Percentiles rank a stretch among this genome's conserved stretches.
Evolutionary conservation across 2,797 vertebrate species (phyloP).

Genomic region (Lates japonicus): DNA sequence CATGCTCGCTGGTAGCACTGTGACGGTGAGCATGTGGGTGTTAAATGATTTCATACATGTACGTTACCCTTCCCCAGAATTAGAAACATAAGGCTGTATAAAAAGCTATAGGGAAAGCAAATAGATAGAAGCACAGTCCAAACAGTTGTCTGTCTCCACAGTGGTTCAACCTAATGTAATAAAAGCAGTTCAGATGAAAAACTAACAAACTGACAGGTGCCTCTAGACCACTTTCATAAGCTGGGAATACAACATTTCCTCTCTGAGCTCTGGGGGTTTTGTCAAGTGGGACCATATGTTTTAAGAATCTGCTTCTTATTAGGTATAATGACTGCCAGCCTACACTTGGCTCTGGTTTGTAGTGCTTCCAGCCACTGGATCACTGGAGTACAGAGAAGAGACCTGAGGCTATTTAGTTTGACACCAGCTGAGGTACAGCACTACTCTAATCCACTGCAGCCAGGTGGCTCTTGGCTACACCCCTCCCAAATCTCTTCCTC

Average conservation of each 20-base stretch:
- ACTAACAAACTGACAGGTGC: constrained; percentile 83
- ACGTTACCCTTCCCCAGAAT: constrained; percentile 37
- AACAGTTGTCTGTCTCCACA: constrained; percentile 63
- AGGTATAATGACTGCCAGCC: constrained; percentile 75
- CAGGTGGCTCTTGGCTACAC: constrained; percentile 22
- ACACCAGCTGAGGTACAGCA: constrained; percentile 65
- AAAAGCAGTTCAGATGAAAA: constrained; percentile 75
- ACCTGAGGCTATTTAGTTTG: constrained; percentile 47
- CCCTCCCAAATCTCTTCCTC: constrained; percentile 24
- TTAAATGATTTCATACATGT: constrained; percentile 51
- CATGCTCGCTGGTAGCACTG: neutral
- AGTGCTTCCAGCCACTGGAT: constrained; percentile 62
- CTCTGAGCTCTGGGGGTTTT: constrained; percentile 66
- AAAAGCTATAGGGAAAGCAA: constrained; percentile 52
- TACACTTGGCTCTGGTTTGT: constrained; percentile 61
- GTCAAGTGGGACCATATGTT: constrained; percentile 82
- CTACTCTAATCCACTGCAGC: constrained; percentile 8
- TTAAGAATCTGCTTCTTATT: constrained; percentile 80
- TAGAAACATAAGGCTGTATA: constrained; percentile 58
- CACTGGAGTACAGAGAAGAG: constrained; percentile 22
- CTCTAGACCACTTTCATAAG: constrained; percentile 58
- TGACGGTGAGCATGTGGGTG: constrained; percentile 29
- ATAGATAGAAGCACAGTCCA: constrained; percentile 44
- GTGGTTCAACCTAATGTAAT: constrained; percentile 63
- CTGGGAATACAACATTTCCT: constrained; percentile 81